Percentiles rank a stretch among this genome's conserved stretches.
These are phyloP conservation scores for Cryptus armator DNA, from an alignment of 2,888 invertebrate species.

Conservation along the genomic window DNA sequence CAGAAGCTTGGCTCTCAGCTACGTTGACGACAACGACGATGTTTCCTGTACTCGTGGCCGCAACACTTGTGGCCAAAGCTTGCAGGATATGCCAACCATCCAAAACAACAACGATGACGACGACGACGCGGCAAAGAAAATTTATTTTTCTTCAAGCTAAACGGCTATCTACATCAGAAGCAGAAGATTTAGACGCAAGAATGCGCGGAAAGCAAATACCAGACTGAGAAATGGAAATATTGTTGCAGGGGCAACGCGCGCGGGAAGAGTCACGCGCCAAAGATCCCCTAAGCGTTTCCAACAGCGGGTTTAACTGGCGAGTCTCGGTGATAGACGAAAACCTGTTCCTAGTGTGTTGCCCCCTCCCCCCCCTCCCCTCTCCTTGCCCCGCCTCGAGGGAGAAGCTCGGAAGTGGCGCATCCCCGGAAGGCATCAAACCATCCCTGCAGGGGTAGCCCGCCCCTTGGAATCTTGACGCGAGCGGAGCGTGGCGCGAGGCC, in stretches of 20 bases:
- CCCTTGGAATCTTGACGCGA: conserved; percentile 64
- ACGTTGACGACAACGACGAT: conserved; percentile 66
- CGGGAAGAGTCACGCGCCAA: conserved; percentile 26
- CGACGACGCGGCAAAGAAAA: background rate
- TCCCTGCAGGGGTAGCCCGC: conserved; percentile 46
- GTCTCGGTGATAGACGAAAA: conserved; percentile 55
- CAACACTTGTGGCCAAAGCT: conserved; percentile 75
- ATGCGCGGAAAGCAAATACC: background rate
- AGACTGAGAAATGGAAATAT: background rate
- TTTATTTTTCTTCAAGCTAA: conserved; percentile 18
- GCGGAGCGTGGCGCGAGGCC: conserved; percentile 63
- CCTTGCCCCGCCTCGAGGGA: background rate
- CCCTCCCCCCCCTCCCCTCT: background rate
- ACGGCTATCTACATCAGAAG: background rate
- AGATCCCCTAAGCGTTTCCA: conserved; percentile 46
- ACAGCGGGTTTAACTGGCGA: conserved; percentile 52
- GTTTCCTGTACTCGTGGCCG: conserved; percentile 66
- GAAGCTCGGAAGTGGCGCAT: conserved; percentile 61
- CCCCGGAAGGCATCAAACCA: conserved; percentile 67
- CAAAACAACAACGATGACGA: conserved; percentile 16
- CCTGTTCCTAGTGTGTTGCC: conserved; percentile 46
- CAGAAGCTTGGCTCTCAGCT: conserved; percentile 63
- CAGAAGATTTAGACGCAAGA: background rate
- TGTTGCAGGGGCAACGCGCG: background rate
- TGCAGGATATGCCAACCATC: conserved; percentile 69